Evolutionary conservation across 1,140 invertebrate genomes (phyloP).

Genomic region (Brachionus koreanus): DNA sequence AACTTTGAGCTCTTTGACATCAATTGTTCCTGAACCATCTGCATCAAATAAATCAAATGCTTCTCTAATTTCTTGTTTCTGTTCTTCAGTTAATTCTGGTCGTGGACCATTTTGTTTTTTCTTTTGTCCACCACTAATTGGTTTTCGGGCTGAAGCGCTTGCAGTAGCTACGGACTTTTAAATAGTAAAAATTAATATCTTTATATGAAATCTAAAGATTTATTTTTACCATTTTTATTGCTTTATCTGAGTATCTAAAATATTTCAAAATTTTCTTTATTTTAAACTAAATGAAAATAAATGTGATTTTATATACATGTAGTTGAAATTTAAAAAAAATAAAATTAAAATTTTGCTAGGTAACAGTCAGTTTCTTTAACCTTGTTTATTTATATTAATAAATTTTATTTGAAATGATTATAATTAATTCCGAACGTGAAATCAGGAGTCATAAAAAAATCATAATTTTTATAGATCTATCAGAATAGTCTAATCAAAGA

Average conservation of each 20-base stretch:
- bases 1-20: slow-evolving; percentile 85
- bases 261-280: neutral
- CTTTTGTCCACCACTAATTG: slow-evolving; percentile 40
- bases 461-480: neutral
- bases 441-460: neutral
- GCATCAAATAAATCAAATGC: slow-evolving; percentile 92
- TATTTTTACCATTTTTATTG: neutral
- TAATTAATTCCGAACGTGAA: neutral
- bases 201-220: neutral
- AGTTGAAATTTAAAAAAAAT: neutral
- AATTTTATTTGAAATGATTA: neutral
- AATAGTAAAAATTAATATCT: neutral
- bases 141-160: neutral
- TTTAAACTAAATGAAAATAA: neutral
- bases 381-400: neutral
- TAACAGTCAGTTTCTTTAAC: slow-evolving; percentile 6
- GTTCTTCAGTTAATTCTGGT: slow-evolving; percentile 78
- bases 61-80: slow-evolving; percentile 86
- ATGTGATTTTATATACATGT: neutral
- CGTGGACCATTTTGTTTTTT: slow-evolving; percentile 20
- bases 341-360: slow-evolving; percentile 28
- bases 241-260: neutral
- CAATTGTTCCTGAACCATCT: slow-evolving; percentile 77
- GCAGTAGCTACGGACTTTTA: slow-evolving; percentile 3
- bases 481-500: neutral